phyloP scores from a whole-genome alignment of 2,797 vertebrate genomes.

The Ammospiza maritima region DNA sequence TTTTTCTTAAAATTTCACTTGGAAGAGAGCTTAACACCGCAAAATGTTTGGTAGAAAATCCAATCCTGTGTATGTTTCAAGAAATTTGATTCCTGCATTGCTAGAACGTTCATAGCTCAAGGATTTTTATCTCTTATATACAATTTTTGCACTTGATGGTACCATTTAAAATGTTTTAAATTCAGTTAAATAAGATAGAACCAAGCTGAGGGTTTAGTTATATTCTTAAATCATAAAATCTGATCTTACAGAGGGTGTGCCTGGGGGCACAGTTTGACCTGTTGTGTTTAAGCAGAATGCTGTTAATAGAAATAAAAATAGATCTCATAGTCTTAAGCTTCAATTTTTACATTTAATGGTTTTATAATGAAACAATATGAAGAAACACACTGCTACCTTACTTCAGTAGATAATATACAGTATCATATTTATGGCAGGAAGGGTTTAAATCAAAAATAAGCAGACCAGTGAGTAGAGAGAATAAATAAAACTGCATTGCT shows the following conservation, averaged over 20 bases:
- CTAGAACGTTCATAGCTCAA: not conserved
- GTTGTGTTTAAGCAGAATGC: not conserved
- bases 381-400: not conserved
- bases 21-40: not conserved
- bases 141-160: not conserved
- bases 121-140: not conserved
- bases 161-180: not conserved
- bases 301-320: not conserved
- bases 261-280: not conserved
- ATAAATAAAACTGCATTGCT: conserved; percentile 47
- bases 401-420: not conserved
- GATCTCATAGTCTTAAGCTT: not conserved
- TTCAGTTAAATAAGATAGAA: not conserved
- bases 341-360: not conserved
- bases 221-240: not conserved
- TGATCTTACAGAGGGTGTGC: not conserved
- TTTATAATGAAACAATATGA: not conserved
- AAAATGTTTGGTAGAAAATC: not conserved
- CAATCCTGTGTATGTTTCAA: not conserved
- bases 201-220: not conserved
- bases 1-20: not conserved
- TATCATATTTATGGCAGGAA: not conserved
- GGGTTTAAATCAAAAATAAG: not conserved
- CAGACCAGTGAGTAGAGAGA: conserved; percentile 11
- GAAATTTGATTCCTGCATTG: not conserved